Base-by-base conservation (phyloP, 37 sponge, comb jelly and placozoan genomes). In the Agelas oroides region DNA sequence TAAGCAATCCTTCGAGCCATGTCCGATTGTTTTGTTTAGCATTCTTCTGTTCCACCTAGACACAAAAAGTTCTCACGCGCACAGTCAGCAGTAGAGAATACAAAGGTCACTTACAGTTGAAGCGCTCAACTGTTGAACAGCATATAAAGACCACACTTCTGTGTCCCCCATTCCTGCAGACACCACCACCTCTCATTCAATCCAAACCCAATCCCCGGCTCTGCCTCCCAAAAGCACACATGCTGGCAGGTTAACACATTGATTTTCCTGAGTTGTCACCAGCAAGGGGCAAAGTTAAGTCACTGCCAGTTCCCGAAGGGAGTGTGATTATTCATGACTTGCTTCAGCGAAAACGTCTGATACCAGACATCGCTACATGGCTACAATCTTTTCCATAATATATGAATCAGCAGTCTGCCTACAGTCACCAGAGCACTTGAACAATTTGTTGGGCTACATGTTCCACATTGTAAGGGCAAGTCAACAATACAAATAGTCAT, bases 251-350 rank as follows among this genome's bases (percentile, higher is more conserved):
- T 3, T 2, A 5, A 8, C 15, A 69, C 37, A 32, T 69, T 34
- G 70, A 69, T 34, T 69, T 69, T 34, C 2, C 70, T 69, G 70
- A 69, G 36, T 34, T 69, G 5, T 12, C 70, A 3, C 70, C 70
- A 27, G 70, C 34, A 2, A 69, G 13, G 37, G 70, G 70, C 6
- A 32, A 34, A 13, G 8, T 46, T 27, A 3, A 11, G 5, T 5
- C 64, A 2, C 64, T 62, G 5, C 11, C 64, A 5, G 28, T 12
- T 8, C 31, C 21, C 21, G 12, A 69, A 27, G 28, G 31, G 5
- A 27, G 35, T 31, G 35, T 69, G 5, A 31, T 69, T 8, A 5
- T 69, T 2, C 3, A 36, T 20, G 70, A 69, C 5, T 34, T 69
- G 3, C 35, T 69, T 5, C 35, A 69, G 21, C 31, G 5, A 6